Conservation (phyloP, 2,797 vertebrate genomes). For the Rousettus madagascariensis region DNA sequence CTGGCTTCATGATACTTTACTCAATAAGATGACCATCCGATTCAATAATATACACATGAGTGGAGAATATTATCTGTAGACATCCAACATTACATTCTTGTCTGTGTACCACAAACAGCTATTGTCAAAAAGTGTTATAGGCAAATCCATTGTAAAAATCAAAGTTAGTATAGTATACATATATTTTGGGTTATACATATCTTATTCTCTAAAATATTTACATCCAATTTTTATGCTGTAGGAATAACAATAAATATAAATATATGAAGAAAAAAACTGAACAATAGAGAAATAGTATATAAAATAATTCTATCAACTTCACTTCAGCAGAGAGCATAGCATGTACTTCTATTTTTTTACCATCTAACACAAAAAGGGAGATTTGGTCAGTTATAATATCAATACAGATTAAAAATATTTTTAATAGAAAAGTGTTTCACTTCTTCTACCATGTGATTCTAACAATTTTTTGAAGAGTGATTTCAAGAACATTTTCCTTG, state of each 20-base stretch:
- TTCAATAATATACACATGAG: background rate
- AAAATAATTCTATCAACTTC: background rate
- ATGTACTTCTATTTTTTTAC: background rate
- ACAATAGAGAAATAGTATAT: background rate
- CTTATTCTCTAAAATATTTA: background rate
- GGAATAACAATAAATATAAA: background rate
- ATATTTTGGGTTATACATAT: background rate
- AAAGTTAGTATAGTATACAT: no score
- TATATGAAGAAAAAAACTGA: background rate
- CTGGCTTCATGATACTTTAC: background rate
- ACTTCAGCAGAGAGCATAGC: background rate
- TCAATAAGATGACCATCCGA: background rate
- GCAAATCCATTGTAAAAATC: background rate
- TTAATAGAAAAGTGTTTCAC: background rate
- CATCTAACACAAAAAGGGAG: background rate
- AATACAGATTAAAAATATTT: background rate
- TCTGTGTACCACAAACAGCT: background rate
- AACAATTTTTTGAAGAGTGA: background rate
- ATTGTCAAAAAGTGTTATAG: background rate
- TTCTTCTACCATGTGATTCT: no score
- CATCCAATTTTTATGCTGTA: background rate
- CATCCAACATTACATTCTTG: no score
- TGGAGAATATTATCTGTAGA: background rate
- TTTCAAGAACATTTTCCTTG: background rate
- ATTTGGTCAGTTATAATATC: background rate